Evolutionary conservation across 2,888 invertebrate genomes (phyloP).

Genomic region (Frankliniella fusca): DNA sequence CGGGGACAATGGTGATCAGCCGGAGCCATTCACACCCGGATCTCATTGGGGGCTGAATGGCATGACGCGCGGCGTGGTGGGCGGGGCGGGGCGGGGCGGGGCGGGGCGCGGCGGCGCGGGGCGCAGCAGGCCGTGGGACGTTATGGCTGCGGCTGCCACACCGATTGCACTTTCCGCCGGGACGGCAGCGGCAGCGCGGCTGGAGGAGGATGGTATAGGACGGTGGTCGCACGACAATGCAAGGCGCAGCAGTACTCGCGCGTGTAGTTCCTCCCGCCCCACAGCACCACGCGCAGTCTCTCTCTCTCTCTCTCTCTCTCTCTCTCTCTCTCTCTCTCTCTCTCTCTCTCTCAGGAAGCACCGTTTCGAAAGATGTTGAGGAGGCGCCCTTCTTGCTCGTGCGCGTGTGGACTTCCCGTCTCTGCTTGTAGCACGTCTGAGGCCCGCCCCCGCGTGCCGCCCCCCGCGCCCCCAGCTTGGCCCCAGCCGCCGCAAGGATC

Average conservation of each 20-base stretch:
- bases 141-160: background rate
- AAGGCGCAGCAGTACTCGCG: no score
- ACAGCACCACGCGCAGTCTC: background rate
- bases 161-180: background rate
- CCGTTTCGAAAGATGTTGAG: no score
- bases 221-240: no score
- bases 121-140: background rate
- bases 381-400: no score
- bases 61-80: no score
- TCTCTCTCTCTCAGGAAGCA: no score
- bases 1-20: constrained; percentile 20
- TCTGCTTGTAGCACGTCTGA: no score
- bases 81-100: background rate
- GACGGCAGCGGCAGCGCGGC: background rate
- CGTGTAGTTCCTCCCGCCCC: no score
- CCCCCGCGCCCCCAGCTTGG: background rate
- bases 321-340: background rate
- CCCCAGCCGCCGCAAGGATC: background rate
- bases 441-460: no score
- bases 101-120: background rate
- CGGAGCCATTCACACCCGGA: background rate
- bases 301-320: background rate
- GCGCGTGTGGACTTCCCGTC: no score
- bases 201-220: no score
- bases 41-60: constrained; percentile 4